Evolutionary conservation across 2,113 vertebrate genomes (phyloP), one percentile per base, ranked within the genome.

Genomic region (Tylochromis polylepis): DNA sequence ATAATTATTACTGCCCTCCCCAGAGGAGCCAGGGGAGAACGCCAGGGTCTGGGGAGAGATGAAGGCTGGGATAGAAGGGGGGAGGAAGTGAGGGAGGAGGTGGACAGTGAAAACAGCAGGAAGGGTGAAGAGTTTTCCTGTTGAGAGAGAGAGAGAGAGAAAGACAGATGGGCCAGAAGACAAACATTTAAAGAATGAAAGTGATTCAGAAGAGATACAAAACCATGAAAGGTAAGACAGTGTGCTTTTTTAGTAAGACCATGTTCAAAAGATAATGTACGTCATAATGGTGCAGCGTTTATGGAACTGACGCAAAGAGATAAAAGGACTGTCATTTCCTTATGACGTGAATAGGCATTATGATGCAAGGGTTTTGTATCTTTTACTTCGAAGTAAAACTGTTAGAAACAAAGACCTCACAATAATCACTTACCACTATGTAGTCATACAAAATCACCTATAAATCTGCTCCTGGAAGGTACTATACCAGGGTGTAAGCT

Each of bases 1-100:
- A 97, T 96, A 97, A 97, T 97, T 97, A 96, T 97, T 97, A 96
- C 95, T 90, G 90, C 94, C 94, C 92, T 95, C 93, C 95, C 96
- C 87, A 87, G 93, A 94, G 95, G 92, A 93, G 88, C 84, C 79
- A 43, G 84, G 81, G 87, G 79, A 92, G 89, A 91, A 84, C 11
- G 46, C 18, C 31, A 83, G 82, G 90, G 85, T 87, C 91, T 84
- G 86, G 83, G 46, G 90, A 87, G 90, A 94, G 90, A 94, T 92
- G 90, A 84, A 88, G 89, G 82, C 82, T 75, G 89, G 94, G 92
- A 92, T 91, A 92, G 83, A 86, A 11, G 34, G 78, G 65, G 10
- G 29, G 27, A 46, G 53, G 79, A 77, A 58, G 70, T 29, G 10
- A 70, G 79, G 67, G 85, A 72, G 81, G 85, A 75, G 91, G 78